Base-by-base conservation (phyloP, 2,888 invertebrate genomes). In the Ashinkailepas kermadecensis region DNA sequence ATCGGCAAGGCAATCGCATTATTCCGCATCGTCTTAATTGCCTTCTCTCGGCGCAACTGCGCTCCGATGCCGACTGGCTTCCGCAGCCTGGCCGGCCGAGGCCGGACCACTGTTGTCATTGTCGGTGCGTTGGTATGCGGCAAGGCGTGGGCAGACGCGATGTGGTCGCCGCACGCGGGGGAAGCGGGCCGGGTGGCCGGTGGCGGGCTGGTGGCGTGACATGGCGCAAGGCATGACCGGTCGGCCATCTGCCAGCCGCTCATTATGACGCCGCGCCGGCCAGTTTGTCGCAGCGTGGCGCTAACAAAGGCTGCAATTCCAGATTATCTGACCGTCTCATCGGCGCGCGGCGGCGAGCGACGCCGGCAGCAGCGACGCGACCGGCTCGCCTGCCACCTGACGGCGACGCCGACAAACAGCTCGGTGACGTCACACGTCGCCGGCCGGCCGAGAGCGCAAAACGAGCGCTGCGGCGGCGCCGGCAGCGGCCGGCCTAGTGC, bases 291-390 rank as follows among this genome's bases (percentile, higher is more conserved):
- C 18, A 13, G 70, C 70, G 15, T 15, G 70, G 21, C 70, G 39
- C 70, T 70, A 70, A 70, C 70, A 70, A 70, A 23, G 70, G 39
- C 39, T 70, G 70, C 70, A 70, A 70, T 70, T 70, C 70, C 70
- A 70, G 70, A 70, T 70, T 70, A 70, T 70, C 70, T 70, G 23
- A 12, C 23, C 65, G 70, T 6, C 70, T 39, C 21, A 70, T 70
- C 70, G 70, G 21, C n/a, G 70, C 39, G 15, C 13, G 39, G 70
- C 8, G 12, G 39, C 13, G 39, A 23, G 70, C 25, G 13, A 67
- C 13, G 39, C 70, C 13, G 15, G 70, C 25, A 59, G 59, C 39
- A 59, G 59, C 59, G 59, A 15, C 12, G 12, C 12, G 59, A 59
- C 59, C 12, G 59, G 12, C 70, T 15, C 21, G 13, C 70, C 70